Evolutionary conservation across 2,797 vertebrate species (phyloP).

Genomic region (Zalophus californianus): DNA sequence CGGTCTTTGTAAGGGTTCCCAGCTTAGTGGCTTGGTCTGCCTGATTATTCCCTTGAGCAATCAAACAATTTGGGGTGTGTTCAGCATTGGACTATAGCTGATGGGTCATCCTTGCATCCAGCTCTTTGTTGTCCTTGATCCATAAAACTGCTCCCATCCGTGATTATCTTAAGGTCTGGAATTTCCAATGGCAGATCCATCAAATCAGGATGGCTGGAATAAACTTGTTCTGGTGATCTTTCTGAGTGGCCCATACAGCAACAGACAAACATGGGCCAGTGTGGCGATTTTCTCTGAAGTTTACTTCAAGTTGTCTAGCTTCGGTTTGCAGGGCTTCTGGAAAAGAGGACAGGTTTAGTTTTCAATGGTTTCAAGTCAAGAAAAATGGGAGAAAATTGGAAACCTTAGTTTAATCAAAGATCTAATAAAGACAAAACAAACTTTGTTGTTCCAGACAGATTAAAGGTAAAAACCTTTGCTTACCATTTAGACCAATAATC

Average conservation of each 20-base stretch:
- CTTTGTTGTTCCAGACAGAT: neutral
- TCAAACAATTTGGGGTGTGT: neutral
- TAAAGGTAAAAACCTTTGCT: neutral
- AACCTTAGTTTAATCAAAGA: neutral
- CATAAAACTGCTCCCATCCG: neutral
- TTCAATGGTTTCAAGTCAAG: neutral
- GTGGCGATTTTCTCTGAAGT: neutral
- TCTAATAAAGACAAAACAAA: neutral
- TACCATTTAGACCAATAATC: neutral
- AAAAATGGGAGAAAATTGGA: neutral
- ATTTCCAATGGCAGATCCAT: neutral
- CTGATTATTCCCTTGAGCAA: neutral
- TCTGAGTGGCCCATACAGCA: neutral
- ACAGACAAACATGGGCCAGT: neutral
- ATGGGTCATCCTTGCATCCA: neutral
- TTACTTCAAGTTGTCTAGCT: neutral
- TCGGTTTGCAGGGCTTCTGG: neutral
- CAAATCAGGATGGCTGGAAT: neutral
- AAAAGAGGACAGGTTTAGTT: neutral
- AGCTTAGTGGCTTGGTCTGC: neutral
- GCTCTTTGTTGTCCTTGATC: neutral
- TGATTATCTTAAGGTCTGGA: neutral
- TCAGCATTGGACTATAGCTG: neutral
- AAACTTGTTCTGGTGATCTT: neutral
- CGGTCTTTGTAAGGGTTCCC: neutral